Evolutionary conservation across 2,888 invertebrate species (phyloP), one percentile per base, ranked within the genome.

Genomic region (Nowickia ferox): DNA sequence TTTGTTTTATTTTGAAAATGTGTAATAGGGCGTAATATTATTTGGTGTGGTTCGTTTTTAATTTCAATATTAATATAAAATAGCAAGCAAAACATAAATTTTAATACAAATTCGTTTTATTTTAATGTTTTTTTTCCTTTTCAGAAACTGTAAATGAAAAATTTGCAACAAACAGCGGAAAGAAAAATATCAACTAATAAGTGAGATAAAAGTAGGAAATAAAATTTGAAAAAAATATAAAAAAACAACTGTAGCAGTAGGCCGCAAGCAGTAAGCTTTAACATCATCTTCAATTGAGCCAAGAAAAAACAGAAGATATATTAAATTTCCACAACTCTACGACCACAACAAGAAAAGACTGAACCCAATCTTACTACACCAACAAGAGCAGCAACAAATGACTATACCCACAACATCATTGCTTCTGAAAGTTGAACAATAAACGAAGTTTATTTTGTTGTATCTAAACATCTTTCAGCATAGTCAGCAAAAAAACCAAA

Each of bases 131-230:
- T 40, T 74, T 75, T 77, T 38, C 79, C 46, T 40, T 88, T 88
- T 22, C 86, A 91, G 90, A 87, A 89, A 87, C 87, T 84, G 88
- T 83, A 87, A 89, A 88, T 88, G 76, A 76, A 86, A 51, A 84
- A 80, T 42, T 84, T 79, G 19, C 75, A 75, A 71, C 59, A 78
- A 57, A 65, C 48, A 72, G 48, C 66, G 30, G 0, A 80, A 80
- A 9, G 44, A 44, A 53, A 44, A 68, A 46, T 40, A 42, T 30
- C 40, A 44, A 46, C 19, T 19, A 30, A 30, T 30, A 61, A 74
- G 17, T 53, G 59, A 61, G 42, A 65, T 63, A 69, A 38, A 42
- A 48, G 89, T 17, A 63, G 13, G 19, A 65, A 61, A 69, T 40
- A 48, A 15, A 72, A 84, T 72, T 61, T 38, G 40, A 51, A 88